These are phyloP conservation scores for Himalopsyche phryganea DNA, from an alignment of 1,140 invertebrate genomes.

Conservation along the genomic window DNA sequence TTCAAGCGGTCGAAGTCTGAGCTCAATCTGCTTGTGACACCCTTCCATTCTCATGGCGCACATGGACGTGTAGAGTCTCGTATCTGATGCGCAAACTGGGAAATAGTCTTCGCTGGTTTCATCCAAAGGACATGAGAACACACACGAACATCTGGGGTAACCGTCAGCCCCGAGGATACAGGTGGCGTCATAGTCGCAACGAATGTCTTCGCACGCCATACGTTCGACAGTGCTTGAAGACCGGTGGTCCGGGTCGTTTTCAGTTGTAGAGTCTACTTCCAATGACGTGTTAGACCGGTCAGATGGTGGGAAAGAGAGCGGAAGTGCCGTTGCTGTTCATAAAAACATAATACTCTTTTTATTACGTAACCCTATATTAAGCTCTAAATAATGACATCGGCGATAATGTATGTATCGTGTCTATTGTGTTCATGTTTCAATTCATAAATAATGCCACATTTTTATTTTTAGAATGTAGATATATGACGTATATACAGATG, in stretches of 20 bases:
- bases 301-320: slow-evolving; percentile 42
- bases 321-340: slow-evolving; percentile 31
- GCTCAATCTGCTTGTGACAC: slow-evolving; percentile 77
- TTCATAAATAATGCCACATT: no score
- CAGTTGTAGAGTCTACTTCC: slow-evolving; percentile 29
- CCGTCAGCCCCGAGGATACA: slow-evolving; percentile 74
- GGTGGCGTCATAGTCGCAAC: slow-evolving; percentile 79
- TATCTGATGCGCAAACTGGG: slow-evolving; percentile 81
- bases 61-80: slow-evolving; percentile 73
- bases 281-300: slow-evolving; percentile 35
- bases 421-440: no score
- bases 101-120: slow-evolving; percentile 55
- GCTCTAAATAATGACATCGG: no score
- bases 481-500: no score
- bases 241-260: slow-evolving; percentile 38
- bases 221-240: slow-evolving; percentile 50
- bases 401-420: no score
- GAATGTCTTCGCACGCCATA: slow-evolving; percentile 72
- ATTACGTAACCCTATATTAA: no score
- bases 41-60: slow-evolving; percentile 85
- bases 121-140: slow-evolving; percentile 63
- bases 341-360: not conserved
- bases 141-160: slow-evolving; percentile 73
- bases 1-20: slow-evolving; percentile 72
- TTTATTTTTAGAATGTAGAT: no score